Conservation (phyloP, 2,797 vertebrate species). For the Pangasius djambal region DNA sequence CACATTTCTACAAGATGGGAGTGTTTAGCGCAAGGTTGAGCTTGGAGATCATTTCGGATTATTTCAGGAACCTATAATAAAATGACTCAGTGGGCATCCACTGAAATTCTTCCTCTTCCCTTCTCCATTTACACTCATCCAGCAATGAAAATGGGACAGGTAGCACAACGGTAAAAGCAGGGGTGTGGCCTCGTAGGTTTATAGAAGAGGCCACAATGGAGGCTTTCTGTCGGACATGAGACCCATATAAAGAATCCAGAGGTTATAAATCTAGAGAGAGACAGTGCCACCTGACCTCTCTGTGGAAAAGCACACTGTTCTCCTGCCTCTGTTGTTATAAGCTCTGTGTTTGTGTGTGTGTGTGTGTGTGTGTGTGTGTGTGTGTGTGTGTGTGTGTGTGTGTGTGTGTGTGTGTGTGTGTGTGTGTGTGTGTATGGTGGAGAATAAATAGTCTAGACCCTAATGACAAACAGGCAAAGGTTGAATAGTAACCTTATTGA, state of each 20-base stretch:
- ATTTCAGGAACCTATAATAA: neutral
- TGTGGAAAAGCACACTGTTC: neutral
- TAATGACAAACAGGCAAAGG: neutral
- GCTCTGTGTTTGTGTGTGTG: neutral
- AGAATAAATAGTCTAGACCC: neutral
- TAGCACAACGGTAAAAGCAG: constrained; percentile 47
- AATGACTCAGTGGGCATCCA: constrained; percentile 4
- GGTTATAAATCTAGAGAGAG: constrained; percentile 27
- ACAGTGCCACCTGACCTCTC: constrained; percentile 13
- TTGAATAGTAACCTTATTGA: neutral
- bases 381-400: neutral
- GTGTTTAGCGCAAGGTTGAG: constrained; percentile 50
- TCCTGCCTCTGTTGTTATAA: neutral
- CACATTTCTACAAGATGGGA: constrained; percentile 67
- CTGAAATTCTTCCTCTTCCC: neutral
- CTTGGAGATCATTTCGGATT: constrained; percentile 20
- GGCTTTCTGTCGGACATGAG: constrained; percentile 51
- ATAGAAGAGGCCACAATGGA: constrained; percentile 57
- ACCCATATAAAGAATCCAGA: constrained; percentile 48
- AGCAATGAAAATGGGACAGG: constrained; percentile 36
- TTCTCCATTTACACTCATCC: neutral
- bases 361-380: neutral
- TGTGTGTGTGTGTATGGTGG: neutral
- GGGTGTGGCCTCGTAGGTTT: constrained; percentile 46
- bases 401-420: neutral